Evolutionary conservation across 2,888 invertebrate genomes (phyloP).

Genomic region (Cheilosia urbana): DNA sequence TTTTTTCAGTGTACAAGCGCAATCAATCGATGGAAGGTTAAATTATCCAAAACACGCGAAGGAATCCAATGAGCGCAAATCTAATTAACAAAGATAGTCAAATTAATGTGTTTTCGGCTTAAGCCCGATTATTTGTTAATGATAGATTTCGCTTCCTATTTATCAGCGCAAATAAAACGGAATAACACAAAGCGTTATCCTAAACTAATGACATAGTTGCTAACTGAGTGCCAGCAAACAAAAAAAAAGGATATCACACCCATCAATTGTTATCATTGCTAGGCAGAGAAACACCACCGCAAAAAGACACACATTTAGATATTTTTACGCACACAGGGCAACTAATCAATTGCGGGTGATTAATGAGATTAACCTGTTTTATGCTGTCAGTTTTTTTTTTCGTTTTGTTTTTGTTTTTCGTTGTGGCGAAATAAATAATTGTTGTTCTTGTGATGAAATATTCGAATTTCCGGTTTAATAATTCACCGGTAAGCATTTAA

Average conservation of each 20-base stretch:
- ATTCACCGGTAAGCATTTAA: background rate
- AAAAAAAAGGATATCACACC: constrained; percentile 28
- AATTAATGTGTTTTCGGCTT: constrained; percentile 28
- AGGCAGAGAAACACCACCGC: constrained; percentile 4
- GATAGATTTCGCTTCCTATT: constrained; percentile 18
- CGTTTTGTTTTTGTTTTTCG: background rate
- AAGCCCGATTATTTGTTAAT: constrained; percentile 32
- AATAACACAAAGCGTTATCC: constrained; percentile 35
- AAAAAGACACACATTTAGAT: background rate
- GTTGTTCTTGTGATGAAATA: background rate
- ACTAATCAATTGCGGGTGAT: constrained; percentile 65
- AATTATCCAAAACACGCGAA: constrained; percentile 17
- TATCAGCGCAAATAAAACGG: constrained; percentile 37
- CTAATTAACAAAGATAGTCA: constrained; percentile 46
- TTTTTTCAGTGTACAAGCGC: no score
- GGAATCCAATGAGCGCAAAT: constrained; percentile 19
- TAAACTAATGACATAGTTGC: constrained; percentile 45
- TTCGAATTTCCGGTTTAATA: background rate
- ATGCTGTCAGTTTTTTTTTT: background rate
- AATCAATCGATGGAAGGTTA: constrained; percentile 40
- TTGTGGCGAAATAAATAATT: background rate
- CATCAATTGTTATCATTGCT: constrained; percentile 34
- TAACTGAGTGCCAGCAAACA: constrained; percentile 3
- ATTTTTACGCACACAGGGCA: constrained; percentile 1
- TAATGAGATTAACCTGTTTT: constrained; percentile 50